A percentile compares a stretch with the other conserved stretches of the same genome.
These are phyloP conservation scores for Lithobius niger DNA, from an alignment of 1,140 invertebrate genomes.

Conservation along the genomic window DNA sequence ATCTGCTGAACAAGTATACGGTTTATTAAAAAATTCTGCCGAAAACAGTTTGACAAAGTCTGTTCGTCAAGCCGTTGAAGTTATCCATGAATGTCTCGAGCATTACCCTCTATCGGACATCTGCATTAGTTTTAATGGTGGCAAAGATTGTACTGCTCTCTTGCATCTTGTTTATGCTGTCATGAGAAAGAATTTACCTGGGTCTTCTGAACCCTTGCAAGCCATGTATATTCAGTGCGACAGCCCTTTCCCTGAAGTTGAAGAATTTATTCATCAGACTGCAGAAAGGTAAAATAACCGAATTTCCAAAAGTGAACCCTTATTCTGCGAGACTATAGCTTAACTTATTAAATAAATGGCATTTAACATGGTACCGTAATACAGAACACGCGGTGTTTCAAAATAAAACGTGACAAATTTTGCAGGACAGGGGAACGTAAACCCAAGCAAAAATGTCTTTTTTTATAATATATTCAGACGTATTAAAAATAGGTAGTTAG, in stretches of 20 bases:
- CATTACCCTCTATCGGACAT: conserved; percentile 54
- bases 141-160: conserved; percentile 90
- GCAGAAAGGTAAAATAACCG: conserved; percentile 52
- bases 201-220: conserved; percentile 25
- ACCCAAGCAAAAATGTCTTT: no score
- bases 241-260: conserved; percentile 71
- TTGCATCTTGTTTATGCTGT: conserved; percentile 59
- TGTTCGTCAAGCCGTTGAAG: conserved; percentile 7
- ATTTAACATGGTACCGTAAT: no score
- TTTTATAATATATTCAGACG: no score
- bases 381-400: no score
- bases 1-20: conserved; percentile 23
- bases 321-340: no score
- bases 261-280: conserved; percentile 61
- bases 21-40: conserved; percentile 11
- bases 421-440: no score
- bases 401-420: no score
- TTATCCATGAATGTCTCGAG: conserved; percentile 28
- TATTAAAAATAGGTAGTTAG: no score
- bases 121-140: conserved; percentile 89
- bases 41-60: not conserved
- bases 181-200: conserved; percentile 23
- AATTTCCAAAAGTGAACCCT: no score
- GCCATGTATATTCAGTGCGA: conserved; percentile 59
- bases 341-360: no score